Conservation (phyloP, 2,113 vertebrate genomes). For the Odobenus rosmarus region DNA sequence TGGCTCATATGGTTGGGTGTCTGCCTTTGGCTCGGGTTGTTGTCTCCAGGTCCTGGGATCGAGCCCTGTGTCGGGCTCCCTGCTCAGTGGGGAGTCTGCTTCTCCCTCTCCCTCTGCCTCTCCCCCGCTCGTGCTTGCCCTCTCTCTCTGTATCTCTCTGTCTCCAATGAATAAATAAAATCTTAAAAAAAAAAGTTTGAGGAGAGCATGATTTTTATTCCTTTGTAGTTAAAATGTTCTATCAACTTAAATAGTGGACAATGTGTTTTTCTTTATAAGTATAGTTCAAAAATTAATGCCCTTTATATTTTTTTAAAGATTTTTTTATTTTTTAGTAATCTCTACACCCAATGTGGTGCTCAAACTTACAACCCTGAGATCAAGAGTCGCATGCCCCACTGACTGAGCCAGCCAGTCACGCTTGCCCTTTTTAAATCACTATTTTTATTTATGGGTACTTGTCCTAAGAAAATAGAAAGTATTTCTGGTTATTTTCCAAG, state of each 20-base stretch:
- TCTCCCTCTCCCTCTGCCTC: too few relatives aligned
- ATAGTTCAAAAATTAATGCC: background rate
- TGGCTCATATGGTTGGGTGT: background rate
- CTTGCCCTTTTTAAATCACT: background rate
- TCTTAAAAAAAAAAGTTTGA: background rate
- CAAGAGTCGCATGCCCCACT: background rate
- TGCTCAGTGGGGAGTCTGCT: too few relatives aligned
- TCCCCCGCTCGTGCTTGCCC: background rate
- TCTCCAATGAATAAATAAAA: background rate
- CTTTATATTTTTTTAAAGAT: background rate
- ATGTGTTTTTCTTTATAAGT: background rate
- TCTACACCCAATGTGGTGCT: background rate
- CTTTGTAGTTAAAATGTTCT: background rate
- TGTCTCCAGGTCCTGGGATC: too few relatives aligned
- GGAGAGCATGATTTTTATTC: background rate
- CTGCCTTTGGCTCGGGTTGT: too few relatives aligned
- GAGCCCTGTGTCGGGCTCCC: too few relatives aligned
- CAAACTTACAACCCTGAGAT: background rate
- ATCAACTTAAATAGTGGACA: background rate
- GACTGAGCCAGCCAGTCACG: background rate
- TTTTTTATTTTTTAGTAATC: background rate
- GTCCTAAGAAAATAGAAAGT: background rate
- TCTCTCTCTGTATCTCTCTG: background rate
- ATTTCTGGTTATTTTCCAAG: background rate
- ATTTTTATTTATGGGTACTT: background rate